These are phyloP conservation scores for Tolmerus cingulatus DNA, from an alignment of 2,888 invertebrate species.

Conservation along the genomic window DNA sequence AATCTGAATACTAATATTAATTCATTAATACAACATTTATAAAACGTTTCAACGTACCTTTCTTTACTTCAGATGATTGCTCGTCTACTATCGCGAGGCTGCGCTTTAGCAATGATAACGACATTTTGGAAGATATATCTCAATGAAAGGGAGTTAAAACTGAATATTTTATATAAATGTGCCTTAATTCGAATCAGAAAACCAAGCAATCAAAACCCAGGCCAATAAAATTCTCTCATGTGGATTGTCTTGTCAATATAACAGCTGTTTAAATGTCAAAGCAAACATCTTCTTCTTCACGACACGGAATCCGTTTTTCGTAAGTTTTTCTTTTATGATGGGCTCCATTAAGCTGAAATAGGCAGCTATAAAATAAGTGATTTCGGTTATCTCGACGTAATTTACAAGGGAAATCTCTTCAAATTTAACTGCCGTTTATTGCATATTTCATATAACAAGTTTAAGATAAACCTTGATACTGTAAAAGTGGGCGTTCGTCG, in stretches of 20 bases:
- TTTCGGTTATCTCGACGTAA: too few relatives aligned
- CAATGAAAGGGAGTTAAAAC: background rate
- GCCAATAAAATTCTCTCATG: too few relatives aligned
- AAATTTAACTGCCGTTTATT: too few relatives aligned
- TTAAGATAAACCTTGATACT: too few relatives aligned
- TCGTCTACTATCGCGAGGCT: constrained; percentile 68
- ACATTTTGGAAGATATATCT: constrained; percentile 62
- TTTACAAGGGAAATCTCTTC: too few relatives aligned
- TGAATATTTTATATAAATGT: background rate
- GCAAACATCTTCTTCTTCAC: background rate
- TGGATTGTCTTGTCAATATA: background rate
- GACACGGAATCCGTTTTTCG: background rate
- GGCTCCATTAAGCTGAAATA: background rate
- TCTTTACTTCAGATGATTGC: constrained; percentile 54
- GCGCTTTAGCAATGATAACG: constrained; percentile 67
- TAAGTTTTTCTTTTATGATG: background rate
- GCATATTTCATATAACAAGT: too few relatives aligned
- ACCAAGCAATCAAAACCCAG: background rate
- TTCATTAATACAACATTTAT: too few relatives aligned
- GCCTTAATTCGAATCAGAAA: background rate
- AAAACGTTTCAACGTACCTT: background rate
- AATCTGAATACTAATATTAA: too few relatives aligned
- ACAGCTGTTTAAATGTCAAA: background rate
- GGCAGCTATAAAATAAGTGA: background rate
- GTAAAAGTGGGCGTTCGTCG: too few relatives aligned